Base-by-base conservation (phyloP, 2,113 vertebrate species). In the Alectura lathami region DNA sequence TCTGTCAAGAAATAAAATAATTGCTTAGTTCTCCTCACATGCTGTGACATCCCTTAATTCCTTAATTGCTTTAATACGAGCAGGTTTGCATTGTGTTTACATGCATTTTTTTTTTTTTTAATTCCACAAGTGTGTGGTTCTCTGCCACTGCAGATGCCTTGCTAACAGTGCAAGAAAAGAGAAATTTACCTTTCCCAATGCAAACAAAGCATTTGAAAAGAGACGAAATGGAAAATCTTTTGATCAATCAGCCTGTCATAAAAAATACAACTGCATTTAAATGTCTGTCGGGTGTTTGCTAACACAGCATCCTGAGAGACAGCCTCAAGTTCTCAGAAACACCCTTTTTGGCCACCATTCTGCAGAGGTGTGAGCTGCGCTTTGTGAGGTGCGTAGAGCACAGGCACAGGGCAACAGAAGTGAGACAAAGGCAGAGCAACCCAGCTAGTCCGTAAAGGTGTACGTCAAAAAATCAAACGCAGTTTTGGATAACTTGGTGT, bases 11-110 rank as follows among this genome's bases (percentile, higher is more conserved):
- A 84, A 89, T 47, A 72, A 94, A 92, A 93, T 88, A 75, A 75
- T 60, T 89, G 18, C 48, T 75, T 75, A 22, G 10, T 20, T 78
- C 43, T 75, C 32, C 86, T 63, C 73, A 43, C 91, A 63, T 53
- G 60, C 91, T 92, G 88, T 17, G 92, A 68, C 69, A 76, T 88
- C 59, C 64, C 40, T 83, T 89, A 89, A 92, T 94, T 89, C 89
- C 60, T 91, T 94, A 88, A 93, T 92, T 95, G 66, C 56, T 89
- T 93, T 92, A 77, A 86, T 64, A 50, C 5, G 34, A 91, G 79
- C 34, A 27, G 54, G 47, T 93, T 93, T 81, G 53, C 34, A 51
- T 26, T 54, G 47, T 23, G 21, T 78, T 77, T 51, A 48, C 67
- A n/a, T 24, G 15, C 8, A 4, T 12, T 54, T 66, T n/a, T 42